Evolutionary conservation across 1,140 invertebrate species (phyloP), one percentile per base, ranked within the genome.

Genomic region (Helicoverpa zea): DNA sequence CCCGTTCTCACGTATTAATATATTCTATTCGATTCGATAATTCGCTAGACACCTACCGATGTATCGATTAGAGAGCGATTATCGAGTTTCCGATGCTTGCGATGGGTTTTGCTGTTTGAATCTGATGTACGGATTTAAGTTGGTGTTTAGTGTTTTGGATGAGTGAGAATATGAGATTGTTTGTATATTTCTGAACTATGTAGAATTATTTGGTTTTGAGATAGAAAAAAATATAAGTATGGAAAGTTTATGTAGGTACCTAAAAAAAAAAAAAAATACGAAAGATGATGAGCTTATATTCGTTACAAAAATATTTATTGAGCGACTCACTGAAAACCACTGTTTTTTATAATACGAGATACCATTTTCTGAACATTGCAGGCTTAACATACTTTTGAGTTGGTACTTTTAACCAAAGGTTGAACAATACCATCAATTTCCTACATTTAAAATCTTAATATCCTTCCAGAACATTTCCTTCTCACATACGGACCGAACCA

Each of bases 11-110:
- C 91, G 92, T 94, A 94, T 93, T 93, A 93, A 94, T 93, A 93
- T 94, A 94, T 94, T 93, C 92, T 90, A 94, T 92, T 92, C 90
- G 90, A 92, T 91, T 91, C 90, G 86, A 88, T 92, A 92, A 91
- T 91, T 90, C 87, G 86, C 86, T 84, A 91, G 89, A 88, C 89
- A 81, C 82, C 80, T 58, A 73, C 63, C 84, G 90, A 92, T 93
- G 89, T 94, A 94, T 93, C 92, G 93, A 93, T 93, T 79, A 79
- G 76, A 4, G 58, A 52, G 35, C 76, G 76, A 80, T 73, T 80
- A 80, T 73, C 68, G 54, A 80, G 66, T 80, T 52, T 59, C 52
- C 52, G 64, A 51, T 3, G 51, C 49, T 35, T 54, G 68, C 49
- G n/a, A 56, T 30, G 9, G 29, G n/a, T 35, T 74, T 74, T 35